Evolutionary conservation across 2,888 invertebrate species (phyloP), one percentile per base, ranked within the genome.

Genomic region (Acanthosepion pharaonis): DNA sequence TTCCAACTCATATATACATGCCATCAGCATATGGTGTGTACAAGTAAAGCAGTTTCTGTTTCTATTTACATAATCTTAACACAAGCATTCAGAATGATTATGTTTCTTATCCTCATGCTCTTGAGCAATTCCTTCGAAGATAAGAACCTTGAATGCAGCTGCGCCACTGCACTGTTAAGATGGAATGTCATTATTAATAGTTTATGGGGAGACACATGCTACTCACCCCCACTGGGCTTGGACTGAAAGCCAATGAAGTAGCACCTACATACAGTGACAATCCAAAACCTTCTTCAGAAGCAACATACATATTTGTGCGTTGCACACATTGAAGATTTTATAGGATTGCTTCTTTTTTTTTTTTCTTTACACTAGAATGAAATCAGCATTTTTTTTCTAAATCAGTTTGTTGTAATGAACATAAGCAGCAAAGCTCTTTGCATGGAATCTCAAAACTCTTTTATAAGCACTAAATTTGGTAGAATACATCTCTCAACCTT

Each of bases 221-320:
- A 33, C 78, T 78, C 78, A 78, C n/a, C 33, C 59, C 78, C 78
- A 78, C 78, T 15, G n/a, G 78, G 78, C n/a, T 78, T 78, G 78
- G n/a, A 78, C 78, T 78, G 78, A 78, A n/a, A n/a, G 78, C 78
- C 78, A 78, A 78, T 78, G 11, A n/a, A 78, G 33, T 78, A n/a
- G 5, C 78, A 78, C n/a, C 78, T 78, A n/a, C n/a, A 78, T 78
- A 92, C 92, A 92, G n/a, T n/a, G 11, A 92, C 92, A 92, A 42
- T 42, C 48, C 33, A 91, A 48, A 42, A 91, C 91, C 48, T 20
- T 91, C 48, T 48, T 91, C 48, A 48, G 91, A 91, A 18, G 15
- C 91, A 91, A 42, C 23, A 33, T 33, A 33, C n/a, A 20, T 33
- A 91, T 91, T 91, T 48, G 33, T 91, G 20, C 15, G 23, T 59